Evolutionary conservation across 2,797 vertebrate species (phyloP).

Genomic region (Pelobates cultripes): DNA sequence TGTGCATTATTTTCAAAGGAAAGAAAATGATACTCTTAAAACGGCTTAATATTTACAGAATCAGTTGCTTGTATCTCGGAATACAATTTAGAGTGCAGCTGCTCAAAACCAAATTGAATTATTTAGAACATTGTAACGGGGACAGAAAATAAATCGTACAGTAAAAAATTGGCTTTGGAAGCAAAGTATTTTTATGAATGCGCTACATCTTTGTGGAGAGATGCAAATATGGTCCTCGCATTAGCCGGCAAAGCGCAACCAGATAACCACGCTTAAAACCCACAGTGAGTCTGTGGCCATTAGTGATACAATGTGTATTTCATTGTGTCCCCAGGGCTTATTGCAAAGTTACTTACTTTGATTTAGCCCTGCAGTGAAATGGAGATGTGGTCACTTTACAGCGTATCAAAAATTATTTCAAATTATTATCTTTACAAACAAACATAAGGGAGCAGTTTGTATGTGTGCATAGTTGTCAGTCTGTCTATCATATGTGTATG

Average conservation of each 20-base stretch:
- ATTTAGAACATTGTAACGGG: not conserved
- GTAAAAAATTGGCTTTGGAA: not conserved
- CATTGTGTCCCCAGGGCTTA: not conserved
- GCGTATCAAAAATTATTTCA: no score
- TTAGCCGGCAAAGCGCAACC: not conserved
- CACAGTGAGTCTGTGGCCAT: not conserved
- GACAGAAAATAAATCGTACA: slow-evolving; percentile 9
- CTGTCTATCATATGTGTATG: no score
- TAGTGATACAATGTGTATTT: not conserved
- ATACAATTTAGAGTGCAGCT: not conserved
- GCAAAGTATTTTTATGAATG: not conserved
- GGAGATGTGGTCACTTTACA: no score
- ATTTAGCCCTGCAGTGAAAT: no score
- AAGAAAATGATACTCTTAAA: not conserved
- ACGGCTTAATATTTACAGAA: not conserved
- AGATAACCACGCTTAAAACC: not conserved
- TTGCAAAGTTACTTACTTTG: no score
- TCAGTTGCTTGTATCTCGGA: not conserved
- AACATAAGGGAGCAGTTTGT: no score
- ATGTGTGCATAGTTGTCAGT: no score
- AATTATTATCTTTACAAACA: no score
- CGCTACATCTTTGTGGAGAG: not conserved
- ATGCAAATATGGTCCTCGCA: not conserved
- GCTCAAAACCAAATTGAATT: not conserved
- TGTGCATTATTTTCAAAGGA: not conserved